A percentile compares a stretch with the other conserved stretches of the same genome.
phyloP scores from a whole-genome alignment of 2,888 invertebrate genomes.

The Tupiocoris notatus region DNA sequence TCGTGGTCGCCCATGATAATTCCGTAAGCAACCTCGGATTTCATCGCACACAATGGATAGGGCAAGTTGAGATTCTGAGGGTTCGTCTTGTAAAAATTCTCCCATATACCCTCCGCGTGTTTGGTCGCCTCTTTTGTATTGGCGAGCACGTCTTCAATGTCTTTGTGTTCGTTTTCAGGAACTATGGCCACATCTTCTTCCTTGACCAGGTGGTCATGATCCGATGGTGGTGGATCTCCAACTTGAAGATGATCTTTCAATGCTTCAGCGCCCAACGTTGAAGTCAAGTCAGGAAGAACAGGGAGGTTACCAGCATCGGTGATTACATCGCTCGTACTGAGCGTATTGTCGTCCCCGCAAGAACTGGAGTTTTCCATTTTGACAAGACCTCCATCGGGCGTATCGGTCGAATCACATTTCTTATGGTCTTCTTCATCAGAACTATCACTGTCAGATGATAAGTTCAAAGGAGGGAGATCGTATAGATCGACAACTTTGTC shows the following conservation, averaged over 20 bases:
- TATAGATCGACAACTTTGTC: constrained; percentile 63
- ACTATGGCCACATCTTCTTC: not conserved
- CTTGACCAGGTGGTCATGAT: not conserved
- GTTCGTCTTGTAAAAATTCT: constrained; percentile 73
- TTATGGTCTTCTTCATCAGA: constrained; percentile 58
- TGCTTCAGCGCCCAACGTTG: not conserved
- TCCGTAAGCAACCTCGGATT: constrained; percentile 45
- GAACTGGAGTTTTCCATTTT: not conserved
- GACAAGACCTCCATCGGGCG: not conserved
- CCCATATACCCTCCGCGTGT: constrained; percentile 68
- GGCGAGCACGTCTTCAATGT: not conserved
- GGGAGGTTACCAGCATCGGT: not conserved
- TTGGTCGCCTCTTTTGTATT: constrained; percentile 1
- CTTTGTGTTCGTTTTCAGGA: not conserved
- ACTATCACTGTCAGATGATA: constrained; percentile 78
- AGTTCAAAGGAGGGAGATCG: constrained; percentile 76
- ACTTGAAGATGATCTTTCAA: not conserved
- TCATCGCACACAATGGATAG: constrained; percentile 46
- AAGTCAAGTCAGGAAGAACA: not conserved
- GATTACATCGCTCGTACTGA: not conserved
- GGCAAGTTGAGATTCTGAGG: constrained; percentile 54
- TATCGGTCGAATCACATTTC: constrained; percentile 6
- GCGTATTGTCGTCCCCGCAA: not conserved
- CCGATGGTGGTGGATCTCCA: not conserved
- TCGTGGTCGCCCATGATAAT: constrained; percentile 50